Percentiles rank a stretch among this genome's conserved stretches.
Evolutionary conservation across 2,888 invertebrate species (phyloP).

Genomic region (Hypena proboscidalis): DNA sequence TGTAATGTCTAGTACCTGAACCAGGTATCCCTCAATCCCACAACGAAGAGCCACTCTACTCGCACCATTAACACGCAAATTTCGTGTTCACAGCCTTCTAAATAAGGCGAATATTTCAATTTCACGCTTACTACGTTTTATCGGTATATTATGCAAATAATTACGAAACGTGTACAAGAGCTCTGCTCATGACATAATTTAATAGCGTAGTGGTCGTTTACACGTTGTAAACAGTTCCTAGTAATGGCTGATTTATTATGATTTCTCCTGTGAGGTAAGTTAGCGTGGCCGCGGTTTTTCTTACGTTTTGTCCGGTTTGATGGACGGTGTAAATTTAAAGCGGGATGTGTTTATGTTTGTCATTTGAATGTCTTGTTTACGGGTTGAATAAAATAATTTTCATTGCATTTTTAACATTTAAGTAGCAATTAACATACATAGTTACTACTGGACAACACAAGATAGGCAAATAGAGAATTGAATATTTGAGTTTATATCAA

Average conservation of each 20-base stretch:
- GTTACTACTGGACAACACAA: too few relatives aligned
- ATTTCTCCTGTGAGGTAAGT: conserved; percentile 21
- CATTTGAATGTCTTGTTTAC: too few relatives aligned
- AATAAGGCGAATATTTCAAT: conserved; percentile 21
- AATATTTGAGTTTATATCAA: too few relatives aligned
- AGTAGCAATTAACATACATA: too few relatives aligned
- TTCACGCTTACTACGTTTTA: conserved; percentile 5
- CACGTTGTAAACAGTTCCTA: conserved; percentile 6
- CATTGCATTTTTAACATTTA: too few relatives aligned
- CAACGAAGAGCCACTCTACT: background rate
- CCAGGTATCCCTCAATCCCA: too few relatives aligned
- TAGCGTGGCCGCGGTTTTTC: background rate
- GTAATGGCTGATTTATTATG: conserved; percentile 26
- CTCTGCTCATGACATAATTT: conserved; percentile 19
- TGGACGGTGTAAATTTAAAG: background rate
- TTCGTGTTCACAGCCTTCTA: conserved; percentile 9
- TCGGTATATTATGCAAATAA: conserved; percentile 30
- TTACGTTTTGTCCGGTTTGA: background rate
- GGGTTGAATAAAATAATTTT: too few relatives aligned
- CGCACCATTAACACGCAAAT: conserved; percentile 8
- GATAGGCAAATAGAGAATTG: too few relatives aligned
- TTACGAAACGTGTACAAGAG: conserved; percentile 12
- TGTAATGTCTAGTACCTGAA: too few relatives aligned
- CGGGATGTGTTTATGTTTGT: too few relatives aligned
- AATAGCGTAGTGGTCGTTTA: conserved; percentile 13